Percentiles rank a stretch among this genome's conserved stretches.
Conservation (phyloP, 1,140 invertebrate genomes). For the Drosophila ohnishii region DNA sequence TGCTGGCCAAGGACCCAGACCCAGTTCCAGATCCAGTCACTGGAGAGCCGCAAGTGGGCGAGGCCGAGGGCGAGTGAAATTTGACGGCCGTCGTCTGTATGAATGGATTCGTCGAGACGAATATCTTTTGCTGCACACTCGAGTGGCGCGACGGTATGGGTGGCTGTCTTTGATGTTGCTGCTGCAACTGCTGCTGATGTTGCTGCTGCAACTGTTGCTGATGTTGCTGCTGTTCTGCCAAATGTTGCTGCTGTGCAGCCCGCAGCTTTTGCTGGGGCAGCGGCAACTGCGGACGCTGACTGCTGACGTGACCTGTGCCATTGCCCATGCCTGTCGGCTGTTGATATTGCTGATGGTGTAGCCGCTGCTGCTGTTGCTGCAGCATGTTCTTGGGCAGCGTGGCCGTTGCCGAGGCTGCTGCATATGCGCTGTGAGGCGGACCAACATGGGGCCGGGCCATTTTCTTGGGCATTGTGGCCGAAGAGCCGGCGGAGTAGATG, state of each 20-base stretch:
- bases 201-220: slow-evolving; percentile 53
- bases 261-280: slow-evolving; percentile 69
- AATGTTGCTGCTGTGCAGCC: slow-evolving; percentile 49
- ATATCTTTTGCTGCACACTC: slow-evolving; percentile 83
- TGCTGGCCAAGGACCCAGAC: slow-evolving; percentile 55
- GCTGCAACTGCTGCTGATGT: slow-evolving; percentile 55
- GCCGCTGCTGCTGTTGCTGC: slow-evolving; percentile 62
- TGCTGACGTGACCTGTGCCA: slow-evolving; percentile 54
- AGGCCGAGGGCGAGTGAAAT: slow-evolving; percentile 76
- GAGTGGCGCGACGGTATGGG: slow-evolving; percentile 78
- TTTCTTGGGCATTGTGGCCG: slow-evolving; percentile 79
- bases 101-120: slow-evolving; percentile 83
- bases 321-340: slow-evolving; percentile 65
- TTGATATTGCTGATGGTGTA: slow-evolving; percentile 79
- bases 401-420: slow-evolving; percentile 65
- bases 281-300: slow-evolving; percentile 73
- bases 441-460: slow-evolving; percentile 53
- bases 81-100: slow-evolving; percentile 82
- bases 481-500: slow-evolving; percentile 60
- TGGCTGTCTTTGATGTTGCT: slow-evolving; percentile 71
- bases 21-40: slow-evolving; percentile 36
- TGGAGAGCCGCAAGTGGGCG: slow-evolving; percentile 74
- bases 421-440: slow-evolving; percentile 58
- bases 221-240: slow-evolving; percentile 56
- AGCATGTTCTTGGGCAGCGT: slow-evolving; percentile 75